Percentiles rank a stretch among this genome's conserved stretches.
phyloP scores from a whole-genome alignment of 2,113 vertebrate species.

The Tachycineta bicolor region DNA sequence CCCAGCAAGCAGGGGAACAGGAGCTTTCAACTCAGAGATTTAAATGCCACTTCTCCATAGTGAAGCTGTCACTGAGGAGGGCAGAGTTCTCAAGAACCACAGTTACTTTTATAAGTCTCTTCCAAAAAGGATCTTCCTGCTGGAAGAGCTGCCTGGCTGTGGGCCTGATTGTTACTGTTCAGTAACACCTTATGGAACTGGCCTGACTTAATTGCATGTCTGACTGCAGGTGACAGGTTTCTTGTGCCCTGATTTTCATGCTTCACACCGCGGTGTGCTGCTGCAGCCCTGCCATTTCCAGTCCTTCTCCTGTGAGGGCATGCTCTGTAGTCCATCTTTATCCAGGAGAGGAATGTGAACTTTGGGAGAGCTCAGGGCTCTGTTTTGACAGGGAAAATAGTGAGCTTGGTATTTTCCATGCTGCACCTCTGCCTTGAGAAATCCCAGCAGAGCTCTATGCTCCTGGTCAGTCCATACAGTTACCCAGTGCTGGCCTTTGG shows the following conservation, averaged over 20 bases:
- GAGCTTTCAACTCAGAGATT: not conserved
- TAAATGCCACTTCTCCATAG: not conserved
- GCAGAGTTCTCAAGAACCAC: not conserved
- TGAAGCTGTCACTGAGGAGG: not conserved
- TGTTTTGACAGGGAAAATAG: not conserved
- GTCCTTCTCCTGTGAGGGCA: not conserved
- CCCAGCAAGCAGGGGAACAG: rapidly evolving
- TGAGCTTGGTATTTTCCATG: not conserved
- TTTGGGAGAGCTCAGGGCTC: not conserved
- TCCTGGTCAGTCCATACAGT: not conserved
- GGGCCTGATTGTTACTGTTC: not conserved
- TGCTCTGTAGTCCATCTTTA: not conserved
- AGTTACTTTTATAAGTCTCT: not conserved
- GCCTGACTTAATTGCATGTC: not conserved
- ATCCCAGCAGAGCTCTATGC: not conserved
- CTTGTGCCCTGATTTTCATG: not conserved
- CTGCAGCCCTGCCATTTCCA: not conserved
- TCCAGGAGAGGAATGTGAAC: not conserved
- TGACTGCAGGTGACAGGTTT: not conserved
- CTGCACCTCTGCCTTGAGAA: not conserved
- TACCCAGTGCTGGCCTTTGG: not conserved
- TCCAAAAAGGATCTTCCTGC: not conserved
- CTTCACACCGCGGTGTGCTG: not conserved
- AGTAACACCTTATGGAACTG: not conserved
- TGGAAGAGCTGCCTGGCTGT: not conserved